These are phyloP conservation scores for Tinamus major DNA, from an alignment of 2,797 vertebrate species.

Conservation along the genomic window DNA sequence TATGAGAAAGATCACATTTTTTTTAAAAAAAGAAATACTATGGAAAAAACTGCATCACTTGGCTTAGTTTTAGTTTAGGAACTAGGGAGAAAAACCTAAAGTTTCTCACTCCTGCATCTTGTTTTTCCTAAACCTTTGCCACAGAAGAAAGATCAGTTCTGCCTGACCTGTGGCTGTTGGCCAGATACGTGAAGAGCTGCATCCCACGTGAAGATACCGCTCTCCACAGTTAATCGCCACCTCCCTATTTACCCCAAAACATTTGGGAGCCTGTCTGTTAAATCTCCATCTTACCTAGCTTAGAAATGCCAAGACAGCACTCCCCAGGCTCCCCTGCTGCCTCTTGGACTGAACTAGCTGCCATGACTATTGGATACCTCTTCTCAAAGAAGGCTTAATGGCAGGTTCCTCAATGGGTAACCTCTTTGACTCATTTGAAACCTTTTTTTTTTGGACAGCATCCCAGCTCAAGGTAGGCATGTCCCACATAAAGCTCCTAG, in stretches of 20 bases:
- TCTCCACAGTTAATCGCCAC: rapidly evolving
- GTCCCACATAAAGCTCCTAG: neutral
- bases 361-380: neutral
- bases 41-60: constrained; percentile 40
- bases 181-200: neutral
- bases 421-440: neutral
- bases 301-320: neutral
- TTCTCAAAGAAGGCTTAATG: neutral
- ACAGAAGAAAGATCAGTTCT: neutral
- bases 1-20: neutral
- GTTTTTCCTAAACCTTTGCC: neutral
- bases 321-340: neutral
- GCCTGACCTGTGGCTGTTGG: neutral
- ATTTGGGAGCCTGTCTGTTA: neutral
- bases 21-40: neutral
- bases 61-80: constrained; percentile 14
- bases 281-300: neutral
- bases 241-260: neutral
- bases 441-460: neutral
- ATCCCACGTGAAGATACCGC: no score
- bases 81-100: neutral
- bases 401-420: neutral
- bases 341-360: neutral
- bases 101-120: neutral
- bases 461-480: neutral